Conservation (phyloP, 2,797 vertebrate species). For the Betta splendens region DNA sequence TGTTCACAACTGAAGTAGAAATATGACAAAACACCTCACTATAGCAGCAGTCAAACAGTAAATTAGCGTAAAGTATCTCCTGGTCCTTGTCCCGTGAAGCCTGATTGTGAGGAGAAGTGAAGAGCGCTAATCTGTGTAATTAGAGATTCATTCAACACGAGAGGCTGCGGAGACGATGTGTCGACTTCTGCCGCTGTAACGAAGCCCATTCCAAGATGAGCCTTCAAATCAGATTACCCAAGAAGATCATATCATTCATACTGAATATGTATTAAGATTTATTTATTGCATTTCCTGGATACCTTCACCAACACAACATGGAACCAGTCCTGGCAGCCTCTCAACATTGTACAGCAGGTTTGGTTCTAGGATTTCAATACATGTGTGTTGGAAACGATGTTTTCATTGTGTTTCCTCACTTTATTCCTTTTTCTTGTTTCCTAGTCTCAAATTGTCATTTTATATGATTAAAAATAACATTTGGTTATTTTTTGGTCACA, state of each 20-base stretch:
- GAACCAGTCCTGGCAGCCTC: neutral
- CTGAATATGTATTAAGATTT: neutral
- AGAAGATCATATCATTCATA: neutral
- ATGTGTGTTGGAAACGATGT: too few species aligned
- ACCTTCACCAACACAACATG: neutral
- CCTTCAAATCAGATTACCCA: too few species aligned
- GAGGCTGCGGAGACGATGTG: neutral
- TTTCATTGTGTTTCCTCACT: neutral
- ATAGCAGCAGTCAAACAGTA: too few species aligned
- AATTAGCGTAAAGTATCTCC: too few species aligned
- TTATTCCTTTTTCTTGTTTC: neutral
- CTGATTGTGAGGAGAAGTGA: constrained; percentile 18
- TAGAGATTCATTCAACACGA: constrained; percentile 14
- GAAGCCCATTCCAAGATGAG: neutral
- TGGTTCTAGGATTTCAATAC: neutral
- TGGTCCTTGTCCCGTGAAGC: neutral
- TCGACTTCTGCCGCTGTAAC: neutral
- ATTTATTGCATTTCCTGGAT: too few species aligned
- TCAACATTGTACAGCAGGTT: neutral
- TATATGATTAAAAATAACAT: too few species aligned
- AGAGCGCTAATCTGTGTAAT: constrained; percentile 42
- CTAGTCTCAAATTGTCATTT: too few species aligned
- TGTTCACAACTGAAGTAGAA: too few species aligned
- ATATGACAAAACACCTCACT: neutral
- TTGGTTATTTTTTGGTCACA: too few species aligned